Base-by-base conservation (phyloP, 2,797 vertebrate genomes). In the Falco naumanni region DNA sequence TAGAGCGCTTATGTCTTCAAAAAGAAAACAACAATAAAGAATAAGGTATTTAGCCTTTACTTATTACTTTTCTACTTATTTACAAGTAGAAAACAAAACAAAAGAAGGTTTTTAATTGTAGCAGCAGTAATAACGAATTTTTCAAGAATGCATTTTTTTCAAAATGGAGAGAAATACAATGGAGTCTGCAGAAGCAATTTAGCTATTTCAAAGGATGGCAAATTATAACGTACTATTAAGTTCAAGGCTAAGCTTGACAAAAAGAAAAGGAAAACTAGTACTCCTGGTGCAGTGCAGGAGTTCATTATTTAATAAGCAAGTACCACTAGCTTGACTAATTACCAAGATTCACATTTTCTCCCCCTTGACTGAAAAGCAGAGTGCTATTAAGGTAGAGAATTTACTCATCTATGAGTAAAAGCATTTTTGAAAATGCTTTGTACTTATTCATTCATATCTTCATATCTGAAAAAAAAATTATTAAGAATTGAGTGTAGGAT, bases 221-320 rank as follows among this genome's bases (percentile, higher is more conserved):
- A 90, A 89, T 95, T 91, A 91, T 77, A 89, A 94, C 31, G 8
- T 43, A 90, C 41, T 94, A 87, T 95, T 96, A 95, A 96, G 86
- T 91, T 86, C 90, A 95, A 91, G 61, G 63, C 71, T 95, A 50
- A 92, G 86, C 41, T 92, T 95, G 48, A 94, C 20, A 91, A 90
- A 96, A 95, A 41, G 56, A 89, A 85, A 92, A 10, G 48, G 60
- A 63, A 95, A 96, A 92, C 61, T 71, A 45, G 16, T 48, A 75
- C 8, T 80, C 51, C 20, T 77, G 18, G 25, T 66, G 41, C 56
- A 81, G 70, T 93, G 56, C 89, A 92, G 34, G 70, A 81, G 68
- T 66, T 74, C 74, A 93, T 86, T 88, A 74, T 76, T 96, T 96
- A 95, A 93, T 59, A 88, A 83, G 61, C 21, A 87, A 63, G 63